A percentile compares a stretch with the other conserved stretches of the same genome.
Conservation (phyloP, 2,113 vertebrate species). For the Gambusia holbrooki region DNA sequence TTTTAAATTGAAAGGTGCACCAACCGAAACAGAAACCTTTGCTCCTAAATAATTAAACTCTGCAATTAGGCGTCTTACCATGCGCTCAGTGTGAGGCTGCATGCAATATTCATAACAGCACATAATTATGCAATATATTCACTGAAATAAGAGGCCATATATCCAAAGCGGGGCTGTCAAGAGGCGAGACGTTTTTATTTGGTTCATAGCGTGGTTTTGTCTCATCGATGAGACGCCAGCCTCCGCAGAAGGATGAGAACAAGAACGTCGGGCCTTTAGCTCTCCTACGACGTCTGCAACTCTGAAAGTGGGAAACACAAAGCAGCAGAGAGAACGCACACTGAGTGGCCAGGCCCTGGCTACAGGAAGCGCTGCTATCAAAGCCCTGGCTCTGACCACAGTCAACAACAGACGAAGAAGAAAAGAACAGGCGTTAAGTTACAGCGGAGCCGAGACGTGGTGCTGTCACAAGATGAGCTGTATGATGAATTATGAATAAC, state of each 20-base stretch:
- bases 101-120: conserved; percentile 84
- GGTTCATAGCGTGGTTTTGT: conserved; percentile 79
- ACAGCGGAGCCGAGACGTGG: conserved; percentile 47
- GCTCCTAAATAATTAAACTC: conserved; percentile 88
- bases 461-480: conserved; percentile 55
- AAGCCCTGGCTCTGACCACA: conserved; percentile 45
- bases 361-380: conserved; percentile 48
- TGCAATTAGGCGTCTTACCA: conserved; percentile 82
- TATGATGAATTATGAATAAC: conserved; percentile 79
- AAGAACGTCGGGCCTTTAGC: conserved; percentile 53
- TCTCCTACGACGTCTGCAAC: conserved; percentile 38
- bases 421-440: conserved; percentile 53
- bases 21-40: conserved; percentile 68
- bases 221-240: conserved; percentile 70
- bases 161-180: conserved; percentile 76
- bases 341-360: conserved; percentile 39
- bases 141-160: conserved; percentile 77
- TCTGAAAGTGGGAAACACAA: conserved; percentile 14
- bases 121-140: conserved; percentile 83
- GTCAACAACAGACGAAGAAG: conserved; percentile 50
- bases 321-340: conserved; percentile 9
- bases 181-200: conserved; percentile 82
- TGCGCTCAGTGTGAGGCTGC: conserved; percentile 77
- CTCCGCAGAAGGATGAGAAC: conserved; percentile 54
- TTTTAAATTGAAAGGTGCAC: neutral